phyloP scores from a whole-genome alignment of 2,888 invertebrate genomes.

The Labia minor region DNA sequence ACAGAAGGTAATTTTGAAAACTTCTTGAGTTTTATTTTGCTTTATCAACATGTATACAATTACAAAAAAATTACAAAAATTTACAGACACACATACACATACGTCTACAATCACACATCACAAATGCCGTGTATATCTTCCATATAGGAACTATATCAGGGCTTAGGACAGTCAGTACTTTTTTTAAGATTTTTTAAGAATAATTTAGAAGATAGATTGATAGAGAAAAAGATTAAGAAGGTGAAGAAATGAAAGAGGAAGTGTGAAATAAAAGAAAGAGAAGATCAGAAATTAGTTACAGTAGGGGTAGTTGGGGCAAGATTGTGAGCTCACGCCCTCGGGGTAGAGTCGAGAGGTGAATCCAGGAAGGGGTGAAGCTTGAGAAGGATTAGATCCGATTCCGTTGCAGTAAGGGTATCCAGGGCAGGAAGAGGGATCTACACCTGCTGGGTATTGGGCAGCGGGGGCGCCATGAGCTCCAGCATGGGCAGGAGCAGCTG shows the following conservation, averaged over 20 bases:
- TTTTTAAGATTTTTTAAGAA: background rate
- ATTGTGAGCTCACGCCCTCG: conserved; percentile 18
- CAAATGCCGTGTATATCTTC: background rate
- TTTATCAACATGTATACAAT: background rate
- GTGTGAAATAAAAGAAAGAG: too few relatives aligned
- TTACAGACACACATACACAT: background rate
- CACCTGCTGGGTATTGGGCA: conserved; percentile 19
- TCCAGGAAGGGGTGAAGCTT: background rate
- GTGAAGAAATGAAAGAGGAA: background rate
- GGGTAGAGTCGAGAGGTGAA: background rate
- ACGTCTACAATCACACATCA: background rate
- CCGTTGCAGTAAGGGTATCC: conserved; percentile 20
- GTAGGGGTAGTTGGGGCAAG: conserved; percentile 20
- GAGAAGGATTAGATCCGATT: background rate
- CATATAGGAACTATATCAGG: background rate
- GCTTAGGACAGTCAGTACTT: background rate
- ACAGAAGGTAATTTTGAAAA: background rate
- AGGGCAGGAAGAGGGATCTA: conserved; percentile 18
- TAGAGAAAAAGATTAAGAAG: background rate
- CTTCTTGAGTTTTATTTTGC: background rate
- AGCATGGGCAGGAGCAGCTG: background rate
- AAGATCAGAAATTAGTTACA: conserved; percentile 3
- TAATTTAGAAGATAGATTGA: background rate
- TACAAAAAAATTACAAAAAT: background rate
- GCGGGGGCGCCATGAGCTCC: conserved; percentile 3